phyloP scores from a whole-genome alignment of 2,888 invertebrate species.

The Chaetogeoica ovagalla region DNA sequence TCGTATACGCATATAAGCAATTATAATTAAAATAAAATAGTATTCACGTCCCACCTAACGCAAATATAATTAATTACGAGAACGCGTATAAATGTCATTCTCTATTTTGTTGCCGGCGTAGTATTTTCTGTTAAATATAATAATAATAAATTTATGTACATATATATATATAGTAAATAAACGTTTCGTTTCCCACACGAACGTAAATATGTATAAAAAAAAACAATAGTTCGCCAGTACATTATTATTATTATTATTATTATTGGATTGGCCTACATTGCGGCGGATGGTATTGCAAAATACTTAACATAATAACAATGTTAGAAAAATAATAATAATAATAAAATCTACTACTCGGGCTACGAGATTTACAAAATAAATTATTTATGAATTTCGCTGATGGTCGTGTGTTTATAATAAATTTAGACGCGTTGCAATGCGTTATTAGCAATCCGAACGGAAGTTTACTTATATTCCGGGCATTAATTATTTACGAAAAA shows the following conservation, averaged over 20 bases:
- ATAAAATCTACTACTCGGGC: conserved; percentile 15
- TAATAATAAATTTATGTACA: too few species aligned
- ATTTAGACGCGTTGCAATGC: too few species aligned
- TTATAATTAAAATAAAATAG: too few species aligned
- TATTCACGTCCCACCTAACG: too few species aligned
- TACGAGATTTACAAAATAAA: conserved; percentile 52
- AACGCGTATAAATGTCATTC: too few species aligned
- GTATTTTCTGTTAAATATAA: too few species aligned
- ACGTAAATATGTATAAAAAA: conserved; percentile 31
- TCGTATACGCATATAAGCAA: background rate
- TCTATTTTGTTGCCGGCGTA: too few species aligned
- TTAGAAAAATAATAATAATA: conserved; percentile 47
- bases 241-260: conserved; percentile 37
- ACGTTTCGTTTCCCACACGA: conserved; percentile 47
- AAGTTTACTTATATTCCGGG: conserved; percentile 48
- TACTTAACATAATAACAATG: conserved; percentile 52
- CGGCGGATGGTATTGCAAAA: conserved; percentile 38
- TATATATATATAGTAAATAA: conserved; percentile 12
- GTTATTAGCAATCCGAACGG: conserved; percentile 51
- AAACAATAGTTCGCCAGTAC: conserved; percentile 34
- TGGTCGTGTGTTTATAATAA: conserved; percentile 44
- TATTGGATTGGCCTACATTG: conserved; percentile 52
- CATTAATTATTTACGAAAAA: conserved; percentile 51
- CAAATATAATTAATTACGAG: too few species aligned
- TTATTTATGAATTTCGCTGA: conserved; percentile 52